Evolutionary conservation across 2,797 vertebrate species (phyloP).

Genomic region (Synaphobranchus kaupii): DNA sequence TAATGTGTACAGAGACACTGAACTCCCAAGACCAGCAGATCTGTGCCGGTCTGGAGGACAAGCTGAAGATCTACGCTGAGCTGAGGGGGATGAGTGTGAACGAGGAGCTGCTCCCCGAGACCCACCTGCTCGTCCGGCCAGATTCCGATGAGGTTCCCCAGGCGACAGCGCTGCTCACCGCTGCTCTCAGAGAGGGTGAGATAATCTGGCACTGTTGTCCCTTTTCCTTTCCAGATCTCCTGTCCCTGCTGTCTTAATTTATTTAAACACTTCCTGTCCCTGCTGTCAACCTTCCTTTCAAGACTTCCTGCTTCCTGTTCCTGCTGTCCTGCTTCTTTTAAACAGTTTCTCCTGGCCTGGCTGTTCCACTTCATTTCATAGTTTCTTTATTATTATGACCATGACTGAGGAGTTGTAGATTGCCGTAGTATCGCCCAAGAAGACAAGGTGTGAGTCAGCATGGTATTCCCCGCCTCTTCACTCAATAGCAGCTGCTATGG

Average conservation of each 20-base stretch:
- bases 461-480: background rate
- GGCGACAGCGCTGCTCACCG: conserved; percentile 74
- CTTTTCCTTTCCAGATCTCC: background rate
- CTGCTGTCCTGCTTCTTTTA: too few species aligned
- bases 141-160: conserved; percentile 83
- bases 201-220: background rate
- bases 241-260: background rate
- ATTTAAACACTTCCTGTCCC: background rate
- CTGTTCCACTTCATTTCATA: too few species aligned
- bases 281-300: background rate
- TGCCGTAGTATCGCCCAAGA: background rate
- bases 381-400: background rate
- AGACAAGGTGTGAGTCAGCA: background rate
- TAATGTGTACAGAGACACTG: conserved; percentile 76
- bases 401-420: background rate
- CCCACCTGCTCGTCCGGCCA: conserved; percentile 79
- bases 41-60: conserved; percentile 88
- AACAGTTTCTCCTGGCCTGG: too few species aligned
- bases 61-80: conserved; percentile 81
- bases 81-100: conserved; percentile 73
- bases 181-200: conserved; percentile 87
- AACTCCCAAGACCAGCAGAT: conserved; percentile 88
- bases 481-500: background rate
- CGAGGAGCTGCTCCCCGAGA: conserved; percentile 67
- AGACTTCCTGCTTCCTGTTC: background rate